phyloP scores from a whole-genome alignment of 2,888 invertebrate species.

The Ceriagrion tenellum region DNA sequence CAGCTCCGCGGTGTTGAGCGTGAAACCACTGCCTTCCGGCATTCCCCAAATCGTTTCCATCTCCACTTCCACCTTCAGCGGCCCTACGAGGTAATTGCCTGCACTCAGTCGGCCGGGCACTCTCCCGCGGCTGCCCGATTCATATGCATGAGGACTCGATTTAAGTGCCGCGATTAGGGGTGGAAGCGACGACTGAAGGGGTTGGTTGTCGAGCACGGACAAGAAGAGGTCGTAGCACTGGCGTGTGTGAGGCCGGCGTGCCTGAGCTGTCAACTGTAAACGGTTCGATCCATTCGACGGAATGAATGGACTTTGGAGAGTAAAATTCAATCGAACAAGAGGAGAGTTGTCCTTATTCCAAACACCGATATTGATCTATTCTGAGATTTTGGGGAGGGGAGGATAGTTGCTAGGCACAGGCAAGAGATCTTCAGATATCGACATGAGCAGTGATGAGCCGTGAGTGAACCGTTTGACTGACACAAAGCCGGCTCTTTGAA shows the following conservation, averaged over 20 bases:
- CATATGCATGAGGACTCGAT: constrained; percentile 43
- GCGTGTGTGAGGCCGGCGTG: not conserved
- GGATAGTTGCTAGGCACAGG: too few species aligned
- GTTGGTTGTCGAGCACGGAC: not conserved
- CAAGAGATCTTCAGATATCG: too few species aligned
- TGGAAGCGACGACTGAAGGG: not conserved
- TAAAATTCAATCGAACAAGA: too few species aligned
- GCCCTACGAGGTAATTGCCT: not conserved
- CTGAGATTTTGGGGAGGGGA: too few species aligned
- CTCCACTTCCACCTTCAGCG: not conserved
- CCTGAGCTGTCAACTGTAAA: too few species aligned
- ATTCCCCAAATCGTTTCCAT: not conserved
- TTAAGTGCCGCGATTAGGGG: constrained; percentile 18
- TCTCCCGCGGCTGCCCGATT: not conserved
- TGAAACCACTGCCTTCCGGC: not conserved
- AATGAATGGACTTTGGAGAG: too few species aligned
- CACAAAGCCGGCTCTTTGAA: not conserved
- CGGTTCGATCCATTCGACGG: too few species aligned
- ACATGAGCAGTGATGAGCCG: not conserved
- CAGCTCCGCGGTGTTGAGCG: not conserved
- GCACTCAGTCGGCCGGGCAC: not conserved
- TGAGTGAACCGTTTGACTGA: not conserved
- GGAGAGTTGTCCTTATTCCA: too few species aligned
- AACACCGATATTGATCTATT: too few species aligned
- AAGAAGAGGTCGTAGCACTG: not conserved